These are phyloP conservation scores for Phycodurus eques DNA, from an alignment of 2,113 vertebrate genomes.

Conservation along the genomic window DNA sequence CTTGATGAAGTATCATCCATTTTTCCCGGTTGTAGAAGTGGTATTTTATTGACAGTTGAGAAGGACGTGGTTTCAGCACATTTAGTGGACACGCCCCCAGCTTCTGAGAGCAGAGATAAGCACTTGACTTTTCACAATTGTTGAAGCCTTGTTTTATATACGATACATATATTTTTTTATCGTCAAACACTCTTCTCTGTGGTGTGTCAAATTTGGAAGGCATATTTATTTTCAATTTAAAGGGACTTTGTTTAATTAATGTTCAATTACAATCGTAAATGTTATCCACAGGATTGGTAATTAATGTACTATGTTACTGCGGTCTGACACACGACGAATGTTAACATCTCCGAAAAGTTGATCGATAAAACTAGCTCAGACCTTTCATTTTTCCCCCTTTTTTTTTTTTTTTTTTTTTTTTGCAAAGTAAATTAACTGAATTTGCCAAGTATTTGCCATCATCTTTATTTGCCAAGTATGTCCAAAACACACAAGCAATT, in stretches of 20 bases:
- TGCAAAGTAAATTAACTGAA: slow-evolving; percentile 35
- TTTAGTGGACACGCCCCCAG: background rate
- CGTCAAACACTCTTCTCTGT: no score
- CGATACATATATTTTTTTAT: background rate
- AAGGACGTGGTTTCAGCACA: background rate
- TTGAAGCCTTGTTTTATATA: background rate
- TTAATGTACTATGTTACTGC: background rate
- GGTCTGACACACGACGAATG: background rate
- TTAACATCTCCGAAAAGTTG: background rate
- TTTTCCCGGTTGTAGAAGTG: background rate
- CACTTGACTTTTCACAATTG: no score
- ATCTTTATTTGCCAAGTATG: no score
- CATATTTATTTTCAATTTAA: no score
- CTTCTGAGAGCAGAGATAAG: no score
- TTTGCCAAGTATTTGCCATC: no score
- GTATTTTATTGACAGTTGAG: background rate
- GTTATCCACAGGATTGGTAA: no score
- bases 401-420: slow-evolving; percentile 17
- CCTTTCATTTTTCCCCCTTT: slow-evolving; percentile 5
- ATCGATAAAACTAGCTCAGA: slow-evolving; percentile 15
- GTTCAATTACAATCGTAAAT: no score
- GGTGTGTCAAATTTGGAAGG: no score
- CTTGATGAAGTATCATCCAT: background rate
- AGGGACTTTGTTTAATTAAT: no score
- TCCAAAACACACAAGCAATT: no score